Conservation (phyloP, 2,113 vertebrate species). For the Gorsachius goisagi region DNA sequence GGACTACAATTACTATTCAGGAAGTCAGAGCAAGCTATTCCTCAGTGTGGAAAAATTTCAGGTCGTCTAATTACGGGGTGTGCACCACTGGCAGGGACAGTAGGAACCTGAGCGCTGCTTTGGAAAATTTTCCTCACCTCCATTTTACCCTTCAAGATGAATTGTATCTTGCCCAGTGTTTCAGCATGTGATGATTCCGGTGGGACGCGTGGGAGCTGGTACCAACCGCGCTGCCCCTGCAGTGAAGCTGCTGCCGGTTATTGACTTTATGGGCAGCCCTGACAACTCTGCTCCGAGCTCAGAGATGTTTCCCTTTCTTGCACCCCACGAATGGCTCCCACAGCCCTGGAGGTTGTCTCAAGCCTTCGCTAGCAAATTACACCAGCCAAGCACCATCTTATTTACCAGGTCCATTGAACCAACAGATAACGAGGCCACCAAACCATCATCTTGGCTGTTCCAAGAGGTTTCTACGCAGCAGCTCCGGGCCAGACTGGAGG, state of each 20-base stretch:
- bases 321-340: background rate
- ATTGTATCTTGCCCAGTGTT: background rate
- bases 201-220: background rate
- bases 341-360: fast-evolving
- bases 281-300: background rate
- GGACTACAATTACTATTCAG: background rate
- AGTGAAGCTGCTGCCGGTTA: background rate
- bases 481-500: background rate
- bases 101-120: background rate
- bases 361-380: background rate
- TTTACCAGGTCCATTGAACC: fast-evolving
- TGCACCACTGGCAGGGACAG: fast-evolving
- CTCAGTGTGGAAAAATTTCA: background rate
- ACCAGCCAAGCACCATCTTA: background rate
- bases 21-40: background rate
- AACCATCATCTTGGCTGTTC: background rate
- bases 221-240: background rate
- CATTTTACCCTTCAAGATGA: background rate
- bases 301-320: background rate
- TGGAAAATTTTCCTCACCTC: background rate
- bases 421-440: background rate
- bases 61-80: background rate
- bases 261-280: background rate
- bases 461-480: background rate
- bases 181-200: background rate